These are phyloP conservation scores for Dryobotodes eremita DNA, from an alignment of 2,888 invertebrate species.

Conservation along the genomic window DNA sequence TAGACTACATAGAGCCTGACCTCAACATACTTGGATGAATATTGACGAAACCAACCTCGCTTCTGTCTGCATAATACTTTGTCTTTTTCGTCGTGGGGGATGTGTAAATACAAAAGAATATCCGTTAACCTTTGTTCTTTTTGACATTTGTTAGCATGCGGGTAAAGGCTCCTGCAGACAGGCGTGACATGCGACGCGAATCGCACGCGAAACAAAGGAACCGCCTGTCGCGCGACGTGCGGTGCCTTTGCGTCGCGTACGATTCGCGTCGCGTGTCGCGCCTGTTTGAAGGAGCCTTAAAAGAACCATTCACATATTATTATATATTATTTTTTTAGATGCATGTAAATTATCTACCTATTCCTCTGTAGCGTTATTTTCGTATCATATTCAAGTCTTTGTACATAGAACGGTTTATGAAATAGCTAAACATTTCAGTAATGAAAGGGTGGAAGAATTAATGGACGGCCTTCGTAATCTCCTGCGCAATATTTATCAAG, in stretches of 20 bases:
- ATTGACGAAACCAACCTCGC: neutral
- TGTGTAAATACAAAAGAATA: constrained; percentile 17
- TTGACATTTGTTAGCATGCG: constrained; percentile 1
- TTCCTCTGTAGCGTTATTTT: constrained; percentile 5
- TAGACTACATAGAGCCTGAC: neutral
- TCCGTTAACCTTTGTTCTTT: neutral
- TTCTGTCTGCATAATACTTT: neutral
- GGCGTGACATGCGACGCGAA: no score
- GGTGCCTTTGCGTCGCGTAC: no score
- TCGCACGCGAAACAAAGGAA: no score
- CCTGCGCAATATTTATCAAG: constrained; percentile 40
- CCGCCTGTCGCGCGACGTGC: no score
- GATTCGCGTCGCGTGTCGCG: no score
- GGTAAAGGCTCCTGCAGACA: no score
- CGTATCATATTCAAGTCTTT: neutral
- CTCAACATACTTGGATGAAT: neutral
- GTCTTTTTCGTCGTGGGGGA: neutral
- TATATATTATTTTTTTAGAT: neutral
- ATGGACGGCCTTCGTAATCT: constrained; percentile 30
- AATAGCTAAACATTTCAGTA: constrained; percentile 22
- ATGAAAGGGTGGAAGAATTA: constrained; percentile 25
- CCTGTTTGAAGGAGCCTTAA: no score
- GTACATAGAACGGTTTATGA: constrained; percentile 7
- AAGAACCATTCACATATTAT: neutral
- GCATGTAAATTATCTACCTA: neutral